Evolutionary conservation across 2,113 vertebrate species (phyloP).

Genomic region (Scophthalmus maximus): DNA sequence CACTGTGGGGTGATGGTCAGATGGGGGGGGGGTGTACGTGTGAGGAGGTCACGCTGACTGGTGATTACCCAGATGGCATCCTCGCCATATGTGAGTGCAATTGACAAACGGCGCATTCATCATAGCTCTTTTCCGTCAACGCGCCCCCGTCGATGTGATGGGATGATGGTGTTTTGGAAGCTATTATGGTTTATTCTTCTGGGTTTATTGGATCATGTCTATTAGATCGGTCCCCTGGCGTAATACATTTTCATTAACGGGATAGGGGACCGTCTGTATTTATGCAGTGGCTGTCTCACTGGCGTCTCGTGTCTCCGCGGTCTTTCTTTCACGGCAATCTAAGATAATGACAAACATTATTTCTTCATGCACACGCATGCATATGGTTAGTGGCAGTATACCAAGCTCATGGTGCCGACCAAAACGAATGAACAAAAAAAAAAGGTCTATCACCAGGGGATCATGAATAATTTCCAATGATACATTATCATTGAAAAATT

Average conservation of each 20-base stretch:
- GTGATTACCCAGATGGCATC: slow-evolving; percentile 70
- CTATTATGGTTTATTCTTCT: slow-evolving; percentile 22
- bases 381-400: too few species aligned
- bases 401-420: too few species aligned
- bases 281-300: neutral
- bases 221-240: neutral
- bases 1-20: slow-evolving; percentile 42
- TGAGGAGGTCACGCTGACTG: slow-evolving; percentile 62
- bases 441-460: neutral
- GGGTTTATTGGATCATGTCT: slow-evolving; percentile 14
- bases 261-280: slow-evolving; percentile 1
- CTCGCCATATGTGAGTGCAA: slow-evolving; percentile 40
- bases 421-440: neutral
- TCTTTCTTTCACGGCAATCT: neutral
- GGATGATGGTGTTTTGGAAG: slow-evolving; percentile 15
- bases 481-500: neutral
- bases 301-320: neutral
- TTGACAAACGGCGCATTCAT: slow-evolving; percentile 56
- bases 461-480: neutral
- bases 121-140: slow-evolving; percentile 23
- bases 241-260: slow-evolving; percentile 14
- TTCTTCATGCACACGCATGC: too few species aligned
- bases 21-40: slow-evolving; percentile 44
- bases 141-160: slow-evolving; percentile 3
- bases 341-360: neutral